Conservation (phyloP, 2,888 invertebrate species). For the Taenaris catops region DNA sequence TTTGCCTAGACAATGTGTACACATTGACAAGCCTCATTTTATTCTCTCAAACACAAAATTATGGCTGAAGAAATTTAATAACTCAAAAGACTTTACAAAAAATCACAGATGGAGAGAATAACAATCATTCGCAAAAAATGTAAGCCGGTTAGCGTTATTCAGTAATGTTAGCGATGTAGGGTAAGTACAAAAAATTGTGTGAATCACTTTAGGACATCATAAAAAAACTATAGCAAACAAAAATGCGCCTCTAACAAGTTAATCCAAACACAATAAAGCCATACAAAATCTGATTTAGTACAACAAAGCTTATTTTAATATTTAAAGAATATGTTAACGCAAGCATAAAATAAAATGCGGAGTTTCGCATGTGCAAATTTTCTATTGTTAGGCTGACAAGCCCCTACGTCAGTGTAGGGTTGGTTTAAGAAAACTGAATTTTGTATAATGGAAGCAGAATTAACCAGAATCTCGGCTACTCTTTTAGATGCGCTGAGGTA, state of each 20-base stretch:
- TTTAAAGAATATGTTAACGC: constrained; percentile 13
- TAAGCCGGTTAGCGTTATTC: too few species aligned
- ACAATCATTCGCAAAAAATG: too few species aligned
- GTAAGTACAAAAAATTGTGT: too few species aligned
- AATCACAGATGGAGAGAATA: too few species aligned
- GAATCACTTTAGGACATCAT: too few species aligned
- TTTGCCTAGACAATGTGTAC: too few species aligned
- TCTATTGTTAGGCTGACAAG: constrained; percentile 23
- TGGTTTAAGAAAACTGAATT: constrained; percentile 34
- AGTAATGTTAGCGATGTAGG: too few species aligned
- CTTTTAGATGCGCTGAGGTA: constrained; percentile 49
- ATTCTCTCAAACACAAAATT: too few species aligned
- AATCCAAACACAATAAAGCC: constrained; percentile 6
- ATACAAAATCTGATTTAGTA: constrained; percentile 8
- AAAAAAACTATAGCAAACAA: background rate
- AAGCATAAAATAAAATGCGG: constrained; percentile 21
- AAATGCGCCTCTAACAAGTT: constrained; percentile 5
- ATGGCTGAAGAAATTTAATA: too few species aligned
- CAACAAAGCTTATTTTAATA: constrained; percentile 13
- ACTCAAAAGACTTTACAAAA: too few species aligned
- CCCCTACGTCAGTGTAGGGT: constrained; percentile 17
- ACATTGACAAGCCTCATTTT: too few species aligned
- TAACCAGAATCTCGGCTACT: constrained; percentile 67
- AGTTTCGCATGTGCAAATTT: constrained; percentile 21
- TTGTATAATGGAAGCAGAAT: constrained; percentile 65